A percentile compares a stretch with the other conserved stretches of the same genome.
Evolutionary conservation across 2,113 vertebrate genomes (phyloP).

Genomic region (Sander vitreus): DNA sequence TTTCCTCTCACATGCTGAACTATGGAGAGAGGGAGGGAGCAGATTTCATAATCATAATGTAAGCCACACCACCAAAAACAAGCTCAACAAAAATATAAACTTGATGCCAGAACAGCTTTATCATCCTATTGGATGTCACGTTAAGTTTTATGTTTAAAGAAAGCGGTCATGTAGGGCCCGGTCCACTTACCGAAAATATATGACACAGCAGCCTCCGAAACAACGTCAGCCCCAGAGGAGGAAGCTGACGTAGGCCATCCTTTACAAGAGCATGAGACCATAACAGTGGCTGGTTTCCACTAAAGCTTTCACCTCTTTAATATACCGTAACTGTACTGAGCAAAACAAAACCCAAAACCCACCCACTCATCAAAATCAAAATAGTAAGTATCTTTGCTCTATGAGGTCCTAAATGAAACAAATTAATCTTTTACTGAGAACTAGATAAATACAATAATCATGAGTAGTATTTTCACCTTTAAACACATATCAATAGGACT

Average conservation of each 20-base stretch:
- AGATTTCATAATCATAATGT: background rate
- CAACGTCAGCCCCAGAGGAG: background rate
- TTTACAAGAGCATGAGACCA: background rate
- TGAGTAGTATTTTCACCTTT: background rate
- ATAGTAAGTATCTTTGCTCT: too few relatives aligned
- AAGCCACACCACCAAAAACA: background rate
- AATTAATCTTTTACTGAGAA: background rate
- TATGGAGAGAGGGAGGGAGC: background rate
- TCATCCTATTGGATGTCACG: background rate
- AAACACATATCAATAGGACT: background rate
- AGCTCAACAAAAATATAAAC: background rate
- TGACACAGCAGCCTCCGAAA: background rate
- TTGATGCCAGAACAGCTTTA: background rate
- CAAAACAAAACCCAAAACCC: too few relatives aligned
- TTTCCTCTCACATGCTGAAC: constrained; percentile 9
- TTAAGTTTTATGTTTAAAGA: background rate
- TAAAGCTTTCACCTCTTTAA: background rate
- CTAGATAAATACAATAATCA: background rate
- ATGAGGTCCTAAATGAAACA: background rate
- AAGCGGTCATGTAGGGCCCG: background rate
- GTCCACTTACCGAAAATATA: background rate
- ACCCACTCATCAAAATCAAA: too few relatives aligned
- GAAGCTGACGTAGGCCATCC: background rate
- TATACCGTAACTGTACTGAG: too few relatives aligned
- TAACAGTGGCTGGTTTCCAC: background rate